A percentile compares a stretch with the other conserved stretches of the same genome.
These are phyloP conservation scores for Apodemia hepburni DNA, from an alignment of 2,888 invertebrate genomes.

Conservation along the genomic window DNA sequence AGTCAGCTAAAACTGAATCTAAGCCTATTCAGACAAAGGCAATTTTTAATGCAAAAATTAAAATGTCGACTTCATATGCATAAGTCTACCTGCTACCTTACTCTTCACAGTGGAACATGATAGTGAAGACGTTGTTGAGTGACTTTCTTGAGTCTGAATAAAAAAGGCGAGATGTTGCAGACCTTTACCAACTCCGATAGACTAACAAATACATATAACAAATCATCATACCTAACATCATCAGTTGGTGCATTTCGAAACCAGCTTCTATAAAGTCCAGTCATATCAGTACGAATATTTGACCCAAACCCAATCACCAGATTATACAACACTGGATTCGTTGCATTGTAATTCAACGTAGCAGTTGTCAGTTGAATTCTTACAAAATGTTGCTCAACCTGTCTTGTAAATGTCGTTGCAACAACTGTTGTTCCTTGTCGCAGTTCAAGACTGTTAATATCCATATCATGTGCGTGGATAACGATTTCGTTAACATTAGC, in stretches of 20 bases:
- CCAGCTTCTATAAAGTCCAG: conserved; percentile 67
- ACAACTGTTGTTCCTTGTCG: conserved; percentile 44
- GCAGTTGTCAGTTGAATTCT: conserved; percentile 37
- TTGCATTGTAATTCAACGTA: conserved; percentile 40
- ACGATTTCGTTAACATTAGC: conserved; percentile 49
- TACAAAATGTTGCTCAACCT: conserved; percentile 48
- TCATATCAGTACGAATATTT: conserved; percentile 58
- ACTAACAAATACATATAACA: too few species aligned
- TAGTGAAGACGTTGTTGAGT: too few species aligned
- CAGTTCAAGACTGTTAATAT: conserved; percentile 51
- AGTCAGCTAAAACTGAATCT: too few species aligned
- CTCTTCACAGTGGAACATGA: too few species aligned
- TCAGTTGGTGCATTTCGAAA: conserved; percentile 43
- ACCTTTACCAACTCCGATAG: too few species aligned
- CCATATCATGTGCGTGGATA: conserved; percentile 51
- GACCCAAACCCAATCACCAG: conserved; percentile 48
- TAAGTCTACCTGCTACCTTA: too few species aligned
- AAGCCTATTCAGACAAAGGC: too few species aligned
- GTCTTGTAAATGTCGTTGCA: conserved; percentile 28
- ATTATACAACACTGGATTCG: conserved; percentile 38
- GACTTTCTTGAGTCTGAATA: too few species aligned
- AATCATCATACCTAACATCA: conserved; percentile 39
- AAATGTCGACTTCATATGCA: too few species aligned
- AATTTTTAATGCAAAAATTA: too few species aligned
- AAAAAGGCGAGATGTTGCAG: too few species aligned